A percentile compares a stretch with the other conserved stretches of the same genome.
Evolutionary conservation across 2,888 invertebrate genomes (phyloP).

Genomic region (Polydrusus cervinus): DNA sequence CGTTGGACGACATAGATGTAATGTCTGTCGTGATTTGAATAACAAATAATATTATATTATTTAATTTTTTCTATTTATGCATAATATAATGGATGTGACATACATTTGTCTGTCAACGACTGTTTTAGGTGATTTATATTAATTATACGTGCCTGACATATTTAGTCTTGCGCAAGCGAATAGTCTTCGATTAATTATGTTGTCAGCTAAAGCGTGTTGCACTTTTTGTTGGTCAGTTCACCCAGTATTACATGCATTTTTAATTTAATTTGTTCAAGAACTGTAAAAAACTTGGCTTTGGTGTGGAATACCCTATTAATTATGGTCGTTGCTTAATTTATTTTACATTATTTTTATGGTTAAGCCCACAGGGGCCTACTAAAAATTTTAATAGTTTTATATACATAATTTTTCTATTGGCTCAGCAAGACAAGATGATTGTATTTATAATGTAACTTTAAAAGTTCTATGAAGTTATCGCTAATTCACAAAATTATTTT

Average conservation of each 20-base stretch:
- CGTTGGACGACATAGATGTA: slow-evolving; percentile 41
- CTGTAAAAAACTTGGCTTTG: too few species aligned
- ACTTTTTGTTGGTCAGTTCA: background rate
- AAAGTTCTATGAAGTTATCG: too few species aligned
- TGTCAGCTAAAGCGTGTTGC: background rate
- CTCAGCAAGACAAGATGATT: too few species aligned
- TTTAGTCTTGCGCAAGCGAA: background rate
- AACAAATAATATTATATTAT: slow-evolving; percentile 21
- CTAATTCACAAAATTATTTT: too few species aligned
- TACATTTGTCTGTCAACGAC: slow-evolving; percentile 15
- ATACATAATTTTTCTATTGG: too few species aligned
- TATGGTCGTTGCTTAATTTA: too few species aligned
- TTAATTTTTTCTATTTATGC: slow-evolving; percentile 30
- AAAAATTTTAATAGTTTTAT: too few species aligned
- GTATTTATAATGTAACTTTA: too few species aligned
- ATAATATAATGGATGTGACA: slow-evolving; percentile 29
- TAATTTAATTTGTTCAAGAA: background rate
- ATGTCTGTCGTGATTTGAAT: slow-evolving; percentile 33
- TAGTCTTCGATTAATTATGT: background rate
- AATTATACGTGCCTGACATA: background rate
- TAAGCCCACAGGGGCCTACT: too few species aligned
- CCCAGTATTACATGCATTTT: background rate
- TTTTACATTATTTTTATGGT: too few species aligned
- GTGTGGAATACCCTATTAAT: too few species aligned
- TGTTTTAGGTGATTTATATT: slow-evolving; percentile 16